These are phyloP conservation scores for Aphodius granarius DNA, from an alignment of 2,888 invertebrate genomes.

Conservation along the genomic window DNA sequence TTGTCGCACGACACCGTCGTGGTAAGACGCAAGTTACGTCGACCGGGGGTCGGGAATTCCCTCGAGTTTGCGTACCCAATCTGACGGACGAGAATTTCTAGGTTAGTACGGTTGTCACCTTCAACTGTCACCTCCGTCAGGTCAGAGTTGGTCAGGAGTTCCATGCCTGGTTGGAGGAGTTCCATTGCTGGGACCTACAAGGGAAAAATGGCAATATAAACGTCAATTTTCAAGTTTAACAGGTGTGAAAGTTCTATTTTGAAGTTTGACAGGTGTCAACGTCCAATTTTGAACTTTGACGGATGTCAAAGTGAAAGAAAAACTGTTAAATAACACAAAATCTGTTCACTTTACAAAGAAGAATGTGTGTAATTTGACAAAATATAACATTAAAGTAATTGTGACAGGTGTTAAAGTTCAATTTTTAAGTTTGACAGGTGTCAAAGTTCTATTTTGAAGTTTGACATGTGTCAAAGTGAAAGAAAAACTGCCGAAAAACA, in stretches of 20 bases:
- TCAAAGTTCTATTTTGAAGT: no score
- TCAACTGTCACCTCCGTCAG: slow-evolving; percentile 89
- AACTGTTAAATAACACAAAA: no score
- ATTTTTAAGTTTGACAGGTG: no score
- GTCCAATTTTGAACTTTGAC: not conserved
- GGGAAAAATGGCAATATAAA: not conserved
- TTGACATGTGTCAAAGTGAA: no score
- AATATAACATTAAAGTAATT: no score
- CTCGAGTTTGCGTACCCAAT: slow-evolving; percentile 92
- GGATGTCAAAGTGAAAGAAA: no score
- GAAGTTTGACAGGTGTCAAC: no score
- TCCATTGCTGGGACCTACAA: slow-evolving; percentile 71
- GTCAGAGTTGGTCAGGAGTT: slow-evolving; percentile 72
- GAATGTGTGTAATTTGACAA: no score
- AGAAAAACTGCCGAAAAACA: no score
- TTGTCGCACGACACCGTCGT: slow-evolving; percentile 79
- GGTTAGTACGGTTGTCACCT: slow-evolving; percentile 86
- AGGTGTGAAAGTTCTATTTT: not conserved
- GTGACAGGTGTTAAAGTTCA: no score
- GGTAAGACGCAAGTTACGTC: slow-evolving; percentile 80
- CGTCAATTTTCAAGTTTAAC: not conserved
- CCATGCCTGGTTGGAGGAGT: slow-evolving; percentile 76
- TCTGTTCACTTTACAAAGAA: no score
- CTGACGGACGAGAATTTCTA: slow-evolving; percentile 82
- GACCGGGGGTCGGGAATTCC: slow-evolving; percentile 92